phyloP scores from a whole-genome alignment of 2,113 vertebrate genomes.

The Neopipo cinnamomea region DNA sequence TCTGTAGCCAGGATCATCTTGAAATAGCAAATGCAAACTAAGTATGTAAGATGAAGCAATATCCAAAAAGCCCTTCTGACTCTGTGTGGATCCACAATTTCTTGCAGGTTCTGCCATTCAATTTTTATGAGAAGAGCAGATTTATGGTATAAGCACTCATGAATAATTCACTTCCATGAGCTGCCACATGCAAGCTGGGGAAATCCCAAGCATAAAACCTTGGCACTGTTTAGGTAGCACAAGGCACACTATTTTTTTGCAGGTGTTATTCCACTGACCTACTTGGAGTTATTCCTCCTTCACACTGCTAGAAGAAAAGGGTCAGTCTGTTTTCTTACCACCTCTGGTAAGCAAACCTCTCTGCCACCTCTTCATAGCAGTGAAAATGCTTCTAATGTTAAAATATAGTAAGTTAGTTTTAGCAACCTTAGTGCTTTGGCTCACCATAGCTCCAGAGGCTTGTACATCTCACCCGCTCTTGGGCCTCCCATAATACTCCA shows the following conservation, averaged over 20 bases:
- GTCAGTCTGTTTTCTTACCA: not conserved
- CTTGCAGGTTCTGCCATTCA: conserved; percentile 8
- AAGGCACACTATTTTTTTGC: not conserved
- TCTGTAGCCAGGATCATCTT: not conserved
- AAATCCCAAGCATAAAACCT: conserved; percentile 44
- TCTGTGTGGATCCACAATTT: not conserved
- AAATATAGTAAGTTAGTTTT: not conserved
- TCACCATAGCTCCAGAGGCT: not conserved
- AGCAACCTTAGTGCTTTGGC: not conserved
- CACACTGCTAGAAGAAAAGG: not conserved
- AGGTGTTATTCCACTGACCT: conserved; percentile 52
- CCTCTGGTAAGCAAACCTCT: not conserved
- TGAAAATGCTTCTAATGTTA: not conserved
- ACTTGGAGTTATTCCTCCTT: conserved; percentile 31
- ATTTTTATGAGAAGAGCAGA: conserved; percentile 23
- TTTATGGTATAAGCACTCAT: conserved; percentile 20
- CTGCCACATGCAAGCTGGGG: conserved; percentile 15
- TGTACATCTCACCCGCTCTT: not conserved
- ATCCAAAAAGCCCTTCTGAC: not conserved
- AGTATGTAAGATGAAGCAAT: not conserved
- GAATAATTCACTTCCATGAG: conserved; percentile 43
- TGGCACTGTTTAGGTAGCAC: not conserved
- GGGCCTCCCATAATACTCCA: not conserved
- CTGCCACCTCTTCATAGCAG: not conserved
- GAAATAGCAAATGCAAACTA: not conserved